phyloP scores from a whole-genome alignment of 2,888 invertebrate genomes.

The Steinernema scapterisci region DNA sequence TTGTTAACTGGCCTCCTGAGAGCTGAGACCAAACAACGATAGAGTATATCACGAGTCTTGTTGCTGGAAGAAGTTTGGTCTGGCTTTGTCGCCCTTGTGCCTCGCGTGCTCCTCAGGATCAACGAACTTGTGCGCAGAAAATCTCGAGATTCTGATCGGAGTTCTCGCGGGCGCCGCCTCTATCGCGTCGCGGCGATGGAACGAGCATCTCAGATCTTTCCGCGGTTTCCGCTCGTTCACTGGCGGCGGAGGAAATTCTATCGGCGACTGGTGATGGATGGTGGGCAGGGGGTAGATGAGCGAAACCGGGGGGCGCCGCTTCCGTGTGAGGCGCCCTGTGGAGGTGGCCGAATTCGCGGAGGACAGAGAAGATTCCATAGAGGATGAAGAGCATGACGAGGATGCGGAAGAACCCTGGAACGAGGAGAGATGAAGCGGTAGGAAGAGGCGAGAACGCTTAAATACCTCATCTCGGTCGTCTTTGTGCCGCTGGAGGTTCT shows the following conservation, averaged over 20 bases:
- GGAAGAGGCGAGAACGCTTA: not conserved
- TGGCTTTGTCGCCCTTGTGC: not conserved
- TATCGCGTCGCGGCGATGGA: constrained; percentile 16
- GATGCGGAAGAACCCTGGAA: not conserved
- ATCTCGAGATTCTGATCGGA: not conserved
- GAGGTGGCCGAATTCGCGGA: not conserved
- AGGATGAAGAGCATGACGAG: not conserved
- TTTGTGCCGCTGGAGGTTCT: not conserved
- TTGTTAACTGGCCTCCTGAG: no score
- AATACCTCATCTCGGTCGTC: constrained; percentile 3
- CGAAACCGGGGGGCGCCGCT: not conserved
- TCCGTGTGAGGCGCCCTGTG: not conserved
- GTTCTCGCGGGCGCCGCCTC: not conserved
- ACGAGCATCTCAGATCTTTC: constrained; percentile 10
- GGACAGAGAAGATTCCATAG: not conserved
- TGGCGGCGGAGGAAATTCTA: constrained; percentile 18
- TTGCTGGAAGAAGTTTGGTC: no score
- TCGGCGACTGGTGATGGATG: not conserved
- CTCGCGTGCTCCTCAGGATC: not conserved
- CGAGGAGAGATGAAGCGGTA: not conserved
- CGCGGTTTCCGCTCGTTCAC: not conserved
- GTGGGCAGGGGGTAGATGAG: not conserved
- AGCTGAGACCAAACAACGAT: no score
- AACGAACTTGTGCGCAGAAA: constrained; percentile 8
- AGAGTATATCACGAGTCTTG: no score